Conservation (phyloP, 2,113 vertebrate species). For the Mus musculus region DNA sequence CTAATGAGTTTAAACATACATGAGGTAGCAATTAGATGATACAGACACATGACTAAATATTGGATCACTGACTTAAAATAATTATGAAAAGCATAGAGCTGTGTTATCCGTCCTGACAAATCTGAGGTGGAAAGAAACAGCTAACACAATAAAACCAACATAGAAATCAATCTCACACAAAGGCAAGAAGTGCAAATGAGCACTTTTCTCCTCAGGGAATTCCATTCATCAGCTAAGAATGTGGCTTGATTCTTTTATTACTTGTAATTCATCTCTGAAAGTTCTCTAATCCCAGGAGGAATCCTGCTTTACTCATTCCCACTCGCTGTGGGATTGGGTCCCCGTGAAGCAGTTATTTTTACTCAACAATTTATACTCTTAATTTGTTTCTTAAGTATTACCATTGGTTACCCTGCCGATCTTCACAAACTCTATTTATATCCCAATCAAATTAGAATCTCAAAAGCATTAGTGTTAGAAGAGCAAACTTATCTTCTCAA, state of each 20-base stretch:
- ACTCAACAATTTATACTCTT: conserved; percentile 72
- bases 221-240: conserved; percentile 70
- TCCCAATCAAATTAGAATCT: conserved; percentile 51
- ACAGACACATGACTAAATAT: not conserved
- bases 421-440: conserved; percentile 54
- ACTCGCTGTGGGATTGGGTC: not conserved
- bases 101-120: conserved; percentile 37
- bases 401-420: conserved; percentile 26
- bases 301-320: conserved; percentile 15
- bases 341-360: conserved; percentile 71
- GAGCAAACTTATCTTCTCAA: not conserved
- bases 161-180: conserved; percentile 52
- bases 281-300: conserved; percentile 67
- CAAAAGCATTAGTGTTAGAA: conserved; percentile 16
- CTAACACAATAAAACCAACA: conserved; percentile 46
- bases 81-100: not conserved
- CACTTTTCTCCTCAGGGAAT: conserved; percentile 58
- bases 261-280: conserved; percentile 68
- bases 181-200: conserved; percentile 57
- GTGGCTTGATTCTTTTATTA: conserved; percentile 73
- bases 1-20: not conserved
- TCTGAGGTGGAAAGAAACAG: conserved; percentile 30
- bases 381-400: conserved; percentile 65
- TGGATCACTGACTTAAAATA: conserved; percentile 8
- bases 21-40: not conserved